A percentile compares a stretch with the other conserved stretches of the same genome.
Evolutionary conservation across 2,113 vertebrate genomes (phyloP).

Genomic region (Himantopus leucocephalus): DNA sequence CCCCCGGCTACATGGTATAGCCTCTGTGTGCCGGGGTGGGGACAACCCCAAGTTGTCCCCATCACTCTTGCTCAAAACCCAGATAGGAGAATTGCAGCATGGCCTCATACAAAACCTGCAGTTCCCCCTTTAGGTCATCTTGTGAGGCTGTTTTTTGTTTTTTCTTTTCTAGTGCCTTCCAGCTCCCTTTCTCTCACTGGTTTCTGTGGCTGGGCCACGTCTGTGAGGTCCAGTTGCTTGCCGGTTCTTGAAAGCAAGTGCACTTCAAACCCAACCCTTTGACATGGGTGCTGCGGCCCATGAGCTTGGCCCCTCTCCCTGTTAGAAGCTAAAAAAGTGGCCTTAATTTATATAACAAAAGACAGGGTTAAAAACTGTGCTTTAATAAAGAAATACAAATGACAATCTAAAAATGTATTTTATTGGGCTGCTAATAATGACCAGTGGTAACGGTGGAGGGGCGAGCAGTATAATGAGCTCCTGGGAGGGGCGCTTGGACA

Average conservation of each 20-base stretch:
- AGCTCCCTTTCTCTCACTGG: neutral
- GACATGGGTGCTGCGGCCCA: rapidly evolving
- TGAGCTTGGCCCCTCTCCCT: neutral
- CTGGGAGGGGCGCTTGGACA: neutral
- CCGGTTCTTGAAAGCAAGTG: neutral
- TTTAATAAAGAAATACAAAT: slow-evolving; percentile 55
- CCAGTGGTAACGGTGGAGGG: neutral
- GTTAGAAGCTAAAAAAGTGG: neutral
- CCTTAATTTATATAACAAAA: neutral
- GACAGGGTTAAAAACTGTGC: neutral
- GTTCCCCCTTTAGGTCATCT: neutral
- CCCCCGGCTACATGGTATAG: neutral
- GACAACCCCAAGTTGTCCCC: neutral
- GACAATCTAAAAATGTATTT: slow-evolving; percentile 53
- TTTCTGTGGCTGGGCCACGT: neutral
- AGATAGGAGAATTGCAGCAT: neutral
- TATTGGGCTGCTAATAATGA: slow-evolving; percentile 62
- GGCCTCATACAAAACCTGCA: neutral
- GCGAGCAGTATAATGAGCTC: neutral
- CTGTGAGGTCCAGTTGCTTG: neutral
- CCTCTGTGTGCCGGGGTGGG: neutral
- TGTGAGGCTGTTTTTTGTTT: neutral
- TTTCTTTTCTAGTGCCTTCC: neutral
- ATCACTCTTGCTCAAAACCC: neutral
- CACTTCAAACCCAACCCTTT: neutral